These are phyloP conservation scores for Coelinius sp. DNA, from an alignment of 2,888 invertebrate species.

Conservation along the genomic window DNA sequence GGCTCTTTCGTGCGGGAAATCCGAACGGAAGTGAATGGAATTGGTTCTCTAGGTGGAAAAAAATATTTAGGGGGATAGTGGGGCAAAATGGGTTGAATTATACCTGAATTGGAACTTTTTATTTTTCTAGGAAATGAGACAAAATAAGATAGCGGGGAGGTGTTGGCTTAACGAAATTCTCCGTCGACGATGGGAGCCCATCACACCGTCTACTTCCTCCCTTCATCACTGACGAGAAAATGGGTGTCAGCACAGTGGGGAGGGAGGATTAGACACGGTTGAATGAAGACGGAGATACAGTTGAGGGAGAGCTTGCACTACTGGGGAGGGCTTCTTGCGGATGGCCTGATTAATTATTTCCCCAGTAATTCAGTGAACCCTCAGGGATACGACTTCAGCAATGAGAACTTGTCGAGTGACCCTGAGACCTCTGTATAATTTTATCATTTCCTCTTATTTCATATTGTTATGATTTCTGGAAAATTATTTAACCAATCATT, in stretches of 20 bases:
- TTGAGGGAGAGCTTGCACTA: slow-evolving; percentile 3
- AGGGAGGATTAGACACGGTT: not conserved
- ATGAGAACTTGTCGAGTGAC: slow-evolving; percentile 1
- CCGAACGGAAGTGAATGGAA: slow-evolving; percentile 15
- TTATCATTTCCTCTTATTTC: not conserved
- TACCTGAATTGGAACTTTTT: no score
- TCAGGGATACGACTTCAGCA: slow-evolving; percentile 6
- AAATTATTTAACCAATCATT: no score
- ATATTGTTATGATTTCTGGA: no score
- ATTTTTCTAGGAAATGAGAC: no score
- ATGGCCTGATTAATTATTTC: slow-evolving; percentile 48
- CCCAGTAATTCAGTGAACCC: slow-evolving; percentile 43
- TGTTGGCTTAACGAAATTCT: slow-evolving; percentile 41
- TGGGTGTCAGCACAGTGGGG: not conserved
- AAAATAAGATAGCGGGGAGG: not conserved
- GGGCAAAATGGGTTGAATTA: no score
- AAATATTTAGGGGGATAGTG: no score
- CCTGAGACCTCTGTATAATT: not conserved
- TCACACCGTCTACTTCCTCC: not conserved
- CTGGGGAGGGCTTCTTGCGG: slow-evolving; percentile 27
- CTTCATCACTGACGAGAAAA: slow-evolving; percentile 4
- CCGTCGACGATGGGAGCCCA: slow-evolving; percentile 31
- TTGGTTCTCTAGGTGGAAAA: not conserved
- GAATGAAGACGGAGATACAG: slow-evolving; percentile 12
- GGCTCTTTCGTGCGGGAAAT: slow-evolving; percentile 21